Conservation (phyloP, 2,888 invertebrate species). For the Harpalus rufipes region DNA sequence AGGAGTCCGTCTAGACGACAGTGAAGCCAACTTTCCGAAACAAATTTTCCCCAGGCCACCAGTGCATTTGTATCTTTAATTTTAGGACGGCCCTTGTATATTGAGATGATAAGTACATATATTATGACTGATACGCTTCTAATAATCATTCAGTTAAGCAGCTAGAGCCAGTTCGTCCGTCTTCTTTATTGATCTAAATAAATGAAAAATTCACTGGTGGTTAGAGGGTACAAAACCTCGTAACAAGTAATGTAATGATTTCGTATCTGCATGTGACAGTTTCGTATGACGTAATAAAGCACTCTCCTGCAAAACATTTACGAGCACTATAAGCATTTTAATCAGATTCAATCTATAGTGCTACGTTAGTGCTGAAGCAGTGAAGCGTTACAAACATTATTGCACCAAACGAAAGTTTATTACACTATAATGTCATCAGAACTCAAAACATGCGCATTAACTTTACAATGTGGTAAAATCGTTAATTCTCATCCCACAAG, state of each 20-base stretch:
- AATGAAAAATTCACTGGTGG: too few relatives aligned
- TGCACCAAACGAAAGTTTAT: neutral
- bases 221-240: too few relatives aligned
- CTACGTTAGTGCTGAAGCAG: neutral
- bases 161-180: too few relatives aligned
- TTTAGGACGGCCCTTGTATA: too few relatives aligned
- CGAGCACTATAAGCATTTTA: neutral
- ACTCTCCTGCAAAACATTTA: neutral
- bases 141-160: too few relatives aligned
- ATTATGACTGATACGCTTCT: too few relatives aligned
- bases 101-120: too few relatives aligned
- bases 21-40: too few relatives aligned
- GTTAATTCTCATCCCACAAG: neutral
- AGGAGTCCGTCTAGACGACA: too few relatives aligned
- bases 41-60: too few relatives aligned
- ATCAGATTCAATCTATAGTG: neutral
- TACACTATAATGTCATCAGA: slow-evolving; percentile 16
- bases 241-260: neutral
- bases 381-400: slow-evolving; percentile 9
- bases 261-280: neutral
- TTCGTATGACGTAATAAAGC: neutral
- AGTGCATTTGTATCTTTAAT: too few relatives aligned
- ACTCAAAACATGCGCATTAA: slow-evolving; percentile 13
- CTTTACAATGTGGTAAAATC: neutral
- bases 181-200: too few relatives aligned